Evolutionary conservation across 2,113 vertebrate genomes (phyloP).

Genomic region (Gorsachius goisagi): DNA sequence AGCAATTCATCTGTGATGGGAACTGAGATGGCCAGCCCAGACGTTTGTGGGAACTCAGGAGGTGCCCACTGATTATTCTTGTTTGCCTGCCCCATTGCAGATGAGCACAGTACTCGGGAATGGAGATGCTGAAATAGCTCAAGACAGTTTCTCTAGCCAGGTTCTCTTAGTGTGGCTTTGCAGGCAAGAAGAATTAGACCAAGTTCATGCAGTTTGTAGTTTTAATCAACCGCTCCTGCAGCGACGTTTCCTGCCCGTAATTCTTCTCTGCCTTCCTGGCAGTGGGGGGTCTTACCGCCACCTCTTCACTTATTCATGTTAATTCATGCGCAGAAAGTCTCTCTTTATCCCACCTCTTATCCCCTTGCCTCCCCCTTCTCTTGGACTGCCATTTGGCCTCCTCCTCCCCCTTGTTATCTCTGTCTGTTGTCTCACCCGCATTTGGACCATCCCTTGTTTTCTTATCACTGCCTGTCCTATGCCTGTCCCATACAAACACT

Average conservation of each 20-base stretch:
- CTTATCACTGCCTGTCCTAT: neutral
- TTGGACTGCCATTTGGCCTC: constrained; percentile 43
- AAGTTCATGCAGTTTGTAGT: constrained; percentile 4
- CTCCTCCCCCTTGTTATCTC: constrained; percentile 8
- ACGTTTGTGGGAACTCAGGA: neutral
- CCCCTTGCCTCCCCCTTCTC: neutral
- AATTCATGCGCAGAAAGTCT: constrained; percentile 31
- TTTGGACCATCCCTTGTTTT: constrained; percentile 44
- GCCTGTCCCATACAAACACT: neutral
- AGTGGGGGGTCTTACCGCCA: neutral
- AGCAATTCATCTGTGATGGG: neutral
- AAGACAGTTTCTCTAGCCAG: neutral
- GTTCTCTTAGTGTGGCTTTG: neutral
- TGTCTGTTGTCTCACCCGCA: constrained; percentile 2
- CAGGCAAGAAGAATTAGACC: neutral
- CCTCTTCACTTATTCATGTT: constrained; percentile 24
- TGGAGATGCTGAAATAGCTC: neutral
- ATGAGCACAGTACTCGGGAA: neutral
- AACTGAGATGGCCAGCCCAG: neutral
- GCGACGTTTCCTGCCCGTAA: neutral
- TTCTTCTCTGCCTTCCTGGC: constrained; percentile 14
- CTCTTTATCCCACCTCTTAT: constrained; percentile 25
- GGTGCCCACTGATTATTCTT: neutral
- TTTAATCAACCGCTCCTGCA: neutral
- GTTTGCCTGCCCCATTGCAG: neutral